Base-by-base conservation (phyloP, 2,113 vertebrate genomes). In the Notechis scutatus region DNA sequence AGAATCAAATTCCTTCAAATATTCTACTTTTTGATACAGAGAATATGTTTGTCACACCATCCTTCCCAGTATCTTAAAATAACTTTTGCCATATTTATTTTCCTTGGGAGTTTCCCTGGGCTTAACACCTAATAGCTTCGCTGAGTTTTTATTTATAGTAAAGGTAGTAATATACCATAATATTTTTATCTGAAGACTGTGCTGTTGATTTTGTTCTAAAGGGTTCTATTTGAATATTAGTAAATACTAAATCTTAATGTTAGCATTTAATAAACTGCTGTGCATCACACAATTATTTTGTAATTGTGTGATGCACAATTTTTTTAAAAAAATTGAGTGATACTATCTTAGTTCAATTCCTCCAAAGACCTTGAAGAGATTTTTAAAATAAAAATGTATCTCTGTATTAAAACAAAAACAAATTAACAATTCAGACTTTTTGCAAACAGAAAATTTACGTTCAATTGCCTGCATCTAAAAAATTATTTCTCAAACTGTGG, bases 71-170 rank as follows among this genome's bases (percentile, higher is more conserved):
- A 5, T 34, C 18, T 4, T 90, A n/a, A 81, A 69, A 4, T 81
- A 45, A 64, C 54, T 56, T 93, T 93, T 56, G 64, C 0, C 15
- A 59, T 74, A 61, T 8, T 50, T 90, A 92, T 91, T 94, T 94
- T 87, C 90, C 87, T 92, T 89, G 93, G 89, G 47, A 23, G 81
- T 95, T 95, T 93, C 23, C 50, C 92, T 93, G 90, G 61, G 86
- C 39, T 61, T 94, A 88, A 50, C 89, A n/a, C 54, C 42, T 89
- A 56, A 57, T 42, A 89, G 39, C n/a, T 56, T 57, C 39, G 21
- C 52, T 57, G 88, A 56, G 54, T 42, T 11, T 55, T 55, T 55
- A 56, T 89, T 89, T 89, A 39, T 11, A 23, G 20, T 24, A 23
- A 39, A 39, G 21, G 21, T 89, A 10, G n/a, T 21, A 57, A 89